Evolutionary conservation across 1,140 invertebrate genomes (phyloP), one percentile per base, ranked within the genome.

Genomic region (Drosophila willistoni): DNA sequence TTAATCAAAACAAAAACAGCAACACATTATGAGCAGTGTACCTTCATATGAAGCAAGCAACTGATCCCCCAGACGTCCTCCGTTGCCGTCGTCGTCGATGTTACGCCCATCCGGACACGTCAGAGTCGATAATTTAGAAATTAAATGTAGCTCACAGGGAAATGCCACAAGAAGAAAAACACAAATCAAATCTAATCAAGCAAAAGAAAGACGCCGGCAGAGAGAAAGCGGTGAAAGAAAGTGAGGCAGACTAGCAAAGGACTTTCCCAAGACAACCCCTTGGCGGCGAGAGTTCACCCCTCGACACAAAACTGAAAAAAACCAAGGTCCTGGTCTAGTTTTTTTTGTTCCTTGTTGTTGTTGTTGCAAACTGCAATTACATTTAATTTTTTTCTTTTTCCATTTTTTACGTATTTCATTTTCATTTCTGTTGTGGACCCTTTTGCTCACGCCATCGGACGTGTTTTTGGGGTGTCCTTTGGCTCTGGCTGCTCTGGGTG

Each of bases 141-240:
- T 86, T 82, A 86, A 86, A 87, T 82, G 72, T 87, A 77, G 79
- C 71, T 66, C 70, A 64, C 63, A 64, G 19, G 59, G 68, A 82
- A 87, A 86, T 87, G 82, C 83, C 82, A 81, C 82, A 86, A 87
- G 44, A 51, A 51, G 36, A 39, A 39, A 39, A 86, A 86, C 82
- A 86, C 82, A 86, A 86, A 86, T 86, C 82, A 86, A 85, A 85
- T 85, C 71, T 79, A 86, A 86, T 86, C 82, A 87, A 87, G 82
- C 75, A 86, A 68, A 73, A 51, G 44, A 51, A 51, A 51, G 17
- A 10, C 44, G 79, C 74, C 85, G 85, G 81, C 81, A 59, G 42
- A 36, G 59, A 67, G 19, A 17, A 12, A 39, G 57, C 25, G 7
- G 13, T 7, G 13, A 51, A 51, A 51, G 44, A 51, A 51, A 51